phyloP scores from a whole-genome alignment of 2,113 vertebrate species.

The Rhea americana region DNA sequence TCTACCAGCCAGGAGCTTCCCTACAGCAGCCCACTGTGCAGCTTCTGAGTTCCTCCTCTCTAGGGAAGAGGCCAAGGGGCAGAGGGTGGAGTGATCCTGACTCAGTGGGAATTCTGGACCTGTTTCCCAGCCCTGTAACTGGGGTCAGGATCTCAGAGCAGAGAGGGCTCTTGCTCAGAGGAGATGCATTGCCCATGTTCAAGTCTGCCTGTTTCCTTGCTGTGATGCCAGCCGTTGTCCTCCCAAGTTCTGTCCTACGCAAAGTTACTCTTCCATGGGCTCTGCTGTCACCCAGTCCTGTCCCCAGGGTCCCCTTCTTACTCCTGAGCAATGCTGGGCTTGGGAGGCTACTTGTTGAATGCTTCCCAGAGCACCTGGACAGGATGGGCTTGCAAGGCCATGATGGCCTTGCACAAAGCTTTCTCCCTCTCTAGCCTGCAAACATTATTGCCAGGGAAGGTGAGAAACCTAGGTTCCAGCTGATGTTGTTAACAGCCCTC shows the following conservation, averaged over 20 bases:
- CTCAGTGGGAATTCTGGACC: too few relatives aligned
- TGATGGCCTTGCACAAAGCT: not conserved
- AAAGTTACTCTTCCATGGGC: not conserved
- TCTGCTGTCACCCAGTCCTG: conserved; percentile 4
- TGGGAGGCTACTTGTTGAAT: not conserved
- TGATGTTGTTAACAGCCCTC: not conserved
- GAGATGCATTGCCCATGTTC: accelerated
- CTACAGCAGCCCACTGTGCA: too few relatives aligned
- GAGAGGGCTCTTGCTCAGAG: not conserved
- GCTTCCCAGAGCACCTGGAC: not conserved
- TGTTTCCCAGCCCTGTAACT: not conserved
- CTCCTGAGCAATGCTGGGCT: not conserved
- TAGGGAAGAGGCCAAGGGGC: too few relatives aligned
- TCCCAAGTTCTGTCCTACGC: not conserved
- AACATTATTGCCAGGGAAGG: not conserved
- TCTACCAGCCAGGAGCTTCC: too few relatives aligned
- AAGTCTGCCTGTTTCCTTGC: accelerated
- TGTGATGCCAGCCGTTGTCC: not conserved
- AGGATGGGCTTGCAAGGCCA: not conserved
- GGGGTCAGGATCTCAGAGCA: not conserved
- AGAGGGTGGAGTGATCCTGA: too few relatives aligned
- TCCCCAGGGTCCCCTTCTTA: conserved; percentile 32
- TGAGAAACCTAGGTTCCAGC: not conserved
- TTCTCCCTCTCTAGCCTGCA: not conserved
- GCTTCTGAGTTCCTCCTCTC: too few relatives aligned